Evolutionary conservation across 2,888 invertebrate genomes (phyloP).

Genomic region (Steinernema carpocapsae): DNA sequence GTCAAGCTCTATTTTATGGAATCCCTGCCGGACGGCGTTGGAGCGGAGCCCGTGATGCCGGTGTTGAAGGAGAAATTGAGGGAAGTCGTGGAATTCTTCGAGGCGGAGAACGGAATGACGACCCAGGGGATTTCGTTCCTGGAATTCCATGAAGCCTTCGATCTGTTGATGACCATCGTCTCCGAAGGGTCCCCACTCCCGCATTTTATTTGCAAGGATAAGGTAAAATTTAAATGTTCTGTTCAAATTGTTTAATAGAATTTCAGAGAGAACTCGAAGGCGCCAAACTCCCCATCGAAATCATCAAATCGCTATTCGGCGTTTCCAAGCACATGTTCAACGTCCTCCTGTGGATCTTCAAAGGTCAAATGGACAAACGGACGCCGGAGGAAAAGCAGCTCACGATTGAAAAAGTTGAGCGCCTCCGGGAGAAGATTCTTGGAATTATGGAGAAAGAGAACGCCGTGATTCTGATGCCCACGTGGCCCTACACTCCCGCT

Average conservation of each 20-base stretch:
- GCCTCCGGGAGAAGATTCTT: constrained; percentile 70
- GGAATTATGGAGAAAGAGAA: constrained; percentile 78
- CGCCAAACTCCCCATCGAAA: constrained; percentile 75
- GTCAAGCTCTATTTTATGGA: constrained; percentile 51
- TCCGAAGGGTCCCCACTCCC: constrained; percentile 32
- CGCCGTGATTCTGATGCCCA: constrained; percentile 75
- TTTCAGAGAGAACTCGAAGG: constrained; percentile 72
- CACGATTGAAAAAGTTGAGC: constrained; percentile 74
- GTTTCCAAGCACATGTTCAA: constrained; percentile 84
- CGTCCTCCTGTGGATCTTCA: constrained; percentile 70
- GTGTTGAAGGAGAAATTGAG: constrained; percentile 47
- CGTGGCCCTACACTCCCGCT: constrained; percentile 70
- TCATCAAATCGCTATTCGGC: constrained; percentile 78
- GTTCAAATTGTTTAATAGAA: background rate
- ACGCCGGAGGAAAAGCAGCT: constrained; percentile 59
- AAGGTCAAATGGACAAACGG: background rate
- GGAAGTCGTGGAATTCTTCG: constrained; percentile 57
- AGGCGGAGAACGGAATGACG: constrained; percentile 61
- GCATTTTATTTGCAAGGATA: constrained; percentile 1
- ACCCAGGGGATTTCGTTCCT: constrained; percentile 72
- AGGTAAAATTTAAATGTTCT: background rate
- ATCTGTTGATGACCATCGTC: constrained; percentile 69
- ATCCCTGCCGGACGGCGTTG: constrained; percentile 30
- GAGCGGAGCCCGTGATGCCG: constrained; percentile 47
- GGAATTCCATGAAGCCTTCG: constrained; percentile 69